Evolutionary conservation across 30 jellyfish, hydroid and myxozoan genomes (phyloP), one percentile per base, ranked within the genome.

Genomic region (Aurelia aurita): DNA sequence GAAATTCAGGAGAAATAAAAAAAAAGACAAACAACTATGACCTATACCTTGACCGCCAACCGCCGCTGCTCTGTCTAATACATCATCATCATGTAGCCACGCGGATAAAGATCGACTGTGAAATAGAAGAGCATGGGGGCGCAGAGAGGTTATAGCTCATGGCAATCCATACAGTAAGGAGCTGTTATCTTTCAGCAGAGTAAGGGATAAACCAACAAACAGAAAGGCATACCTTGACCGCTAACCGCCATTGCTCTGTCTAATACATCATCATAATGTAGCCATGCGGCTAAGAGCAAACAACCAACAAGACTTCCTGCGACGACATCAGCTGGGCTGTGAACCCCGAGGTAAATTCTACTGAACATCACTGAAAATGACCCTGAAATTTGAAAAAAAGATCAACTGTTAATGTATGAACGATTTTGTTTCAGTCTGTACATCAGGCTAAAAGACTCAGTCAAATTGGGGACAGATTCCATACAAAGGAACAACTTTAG

Each of bases 241-340:
- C 87, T 85, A 23, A 93, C 76, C 13, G 95, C 95, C 18, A 95
- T 80, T 18, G 95, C 90, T 32, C 96, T 66, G 71, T 93, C 98
- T 22, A 84, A 70, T 29, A 64, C 53, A 61, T 93, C 93, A 34
- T 88, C 98, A 68, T 69, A 87, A 9, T 88, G 89, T 29, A 78
- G 64, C 98, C 96, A 88, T n/a, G 92, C 86, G 10, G 95, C 68
- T 14, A 93, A 59, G 5, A 80, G 74, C 16, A 93, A 23, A 75
- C 96, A 81, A 7, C 98, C 98, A 39, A 93, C 66, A 2, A 93
- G 82, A 76, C 98, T 93, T 18, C 98, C 98, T 29, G 95, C 84
- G n/a, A 93, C 97, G 26, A 93, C 98, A 83, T 93, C 98, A 63
- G 98, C 98, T 12, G 98, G 98, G 79, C 98, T 93, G 73, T 93